Evolutionary conservation across 2,888 invertebrate species (phyloP).

Genomic region (Stenurella melanura): DNA sequence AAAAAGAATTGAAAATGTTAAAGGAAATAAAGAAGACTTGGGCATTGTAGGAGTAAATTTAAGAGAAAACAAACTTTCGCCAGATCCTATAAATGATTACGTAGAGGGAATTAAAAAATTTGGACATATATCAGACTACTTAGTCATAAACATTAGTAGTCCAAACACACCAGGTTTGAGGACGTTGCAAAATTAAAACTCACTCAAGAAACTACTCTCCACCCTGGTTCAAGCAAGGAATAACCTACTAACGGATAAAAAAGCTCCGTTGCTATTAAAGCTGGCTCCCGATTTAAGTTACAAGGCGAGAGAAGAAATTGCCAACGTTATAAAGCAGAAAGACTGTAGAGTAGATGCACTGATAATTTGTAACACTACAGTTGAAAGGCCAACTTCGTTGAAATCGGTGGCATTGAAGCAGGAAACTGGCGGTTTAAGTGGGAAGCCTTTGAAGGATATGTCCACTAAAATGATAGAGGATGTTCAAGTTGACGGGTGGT

Average conservation of each 20-base stretch:
- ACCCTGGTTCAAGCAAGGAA: slow-evolving; percentile 79
- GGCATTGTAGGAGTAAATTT: slow-evolving; percentile 91
- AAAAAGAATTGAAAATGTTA: slow-evolving; percentile 78
- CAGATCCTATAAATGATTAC: slow-evolving; percentile 87
- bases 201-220: slow-evolving; percentile 81
- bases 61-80: slow-evolving; percentile 94
- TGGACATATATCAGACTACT: slow-evolving; percentile 90
- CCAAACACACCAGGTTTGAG: slow-evolving; percentile 97
- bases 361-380: slow-evolving; percentile 95
- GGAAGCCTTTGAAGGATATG: slow-evolving; percentile 86
- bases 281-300: slow-evolving; percentile 91
- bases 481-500: slow-evolving; percentile 88
- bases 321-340: slow-evolving; percentile 79
- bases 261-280: slow-evolving; percentile 92
- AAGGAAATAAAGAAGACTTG: slow-evolving; percentile 72
- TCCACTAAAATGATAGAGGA: slow-evolving; percentile 91
- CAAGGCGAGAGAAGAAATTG: slow-evolving; percentile 87
- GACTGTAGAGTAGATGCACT: slow-evolving; percentile 90
- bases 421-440: slow-evolving; percentile 95
- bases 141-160: slow-evolving; percentile 97
- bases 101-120: slow-evolving; percentile 89
- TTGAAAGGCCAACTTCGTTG: slow-evolving; percentile 81
- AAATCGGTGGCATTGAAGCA: slow-evolving; percentile 74
- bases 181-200: slow-evolving; percentile 85
- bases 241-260: slow-evolving; percentile 72